phyloP scores from a whole-genome alignment of 2,888 invertebrate genomes.

The Torymus texanus region DNA sequence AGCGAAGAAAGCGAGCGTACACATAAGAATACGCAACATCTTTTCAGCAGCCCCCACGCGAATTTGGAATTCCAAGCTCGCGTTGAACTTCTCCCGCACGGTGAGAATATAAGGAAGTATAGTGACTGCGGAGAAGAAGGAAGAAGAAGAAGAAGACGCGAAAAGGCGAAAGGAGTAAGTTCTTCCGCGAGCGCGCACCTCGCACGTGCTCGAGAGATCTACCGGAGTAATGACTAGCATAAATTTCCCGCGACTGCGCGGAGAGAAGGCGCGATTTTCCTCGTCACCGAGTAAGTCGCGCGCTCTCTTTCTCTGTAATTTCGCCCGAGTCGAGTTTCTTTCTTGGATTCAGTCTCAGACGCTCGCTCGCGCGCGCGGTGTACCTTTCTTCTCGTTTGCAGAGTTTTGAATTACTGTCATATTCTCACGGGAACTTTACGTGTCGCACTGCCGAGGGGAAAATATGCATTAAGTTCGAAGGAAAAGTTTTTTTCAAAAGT shows the following conservation, averaged over 20 bases:
- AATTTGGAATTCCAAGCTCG: too few species aligned
- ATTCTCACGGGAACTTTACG: too few species aligned
- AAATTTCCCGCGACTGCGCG: constrained; percentile 13
- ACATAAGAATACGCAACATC: too few species aligned
- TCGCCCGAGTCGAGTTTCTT: background rate
- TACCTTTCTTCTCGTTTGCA: background rate
- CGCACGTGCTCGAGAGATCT: background rate
- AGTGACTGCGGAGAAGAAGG: too few species aligned
- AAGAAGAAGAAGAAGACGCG: background rate
- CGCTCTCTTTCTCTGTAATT: background rate
- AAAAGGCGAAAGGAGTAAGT: background rate
- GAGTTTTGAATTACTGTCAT: too few species aligned
- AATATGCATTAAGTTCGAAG: too few species aligned
- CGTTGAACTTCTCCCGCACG: too few species aligned
- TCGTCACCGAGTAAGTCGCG: constrained; percentile 1
- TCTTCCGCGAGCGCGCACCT: background rate
- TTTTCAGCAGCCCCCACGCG: too few species aligned
- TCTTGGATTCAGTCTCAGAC: background rate
- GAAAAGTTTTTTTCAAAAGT: too few species aligned
- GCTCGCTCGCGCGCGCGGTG: too few species aligned
- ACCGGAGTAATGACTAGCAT: constrained; percentile 20
- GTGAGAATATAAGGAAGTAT: background rate
- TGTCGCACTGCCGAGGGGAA: too few species aligned
- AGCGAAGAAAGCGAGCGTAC: too few species aligned
- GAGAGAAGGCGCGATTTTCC: background rate